Conservation (phyloP, 2,113 vertebrate species). For the Romanogobio albipinnatus region DNA sequence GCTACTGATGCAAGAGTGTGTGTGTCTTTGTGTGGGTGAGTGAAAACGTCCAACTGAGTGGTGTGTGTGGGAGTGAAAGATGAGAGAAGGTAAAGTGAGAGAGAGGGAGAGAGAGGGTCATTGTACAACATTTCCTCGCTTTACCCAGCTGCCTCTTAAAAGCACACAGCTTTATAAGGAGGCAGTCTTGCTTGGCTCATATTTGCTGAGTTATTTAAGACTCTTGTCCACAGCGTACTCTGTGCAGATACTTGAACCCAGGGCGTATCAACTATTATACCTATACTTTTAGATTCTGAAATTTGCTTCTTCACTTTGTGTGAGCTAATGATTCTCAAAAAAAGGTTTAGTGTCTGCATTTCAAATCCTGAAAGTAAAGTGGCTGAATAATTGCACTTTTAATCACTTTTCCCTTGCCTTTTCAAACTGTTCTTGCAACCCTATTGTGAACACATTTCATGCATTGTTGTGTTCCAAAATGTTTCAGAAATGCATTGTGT, state of each 20-base stretch:
- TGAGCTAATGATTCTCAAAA: not conserved
- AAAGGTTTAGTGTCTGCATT: not conserved
- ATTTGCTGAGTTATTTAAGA: not conserved
- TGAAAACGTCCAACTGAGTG: slow-evolving; percentile 31
- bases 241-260: slow-evolving; percentile 9
- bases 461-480: not conserved
- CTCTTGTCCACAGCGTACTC: not conserved
- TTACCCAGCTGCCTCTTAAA: slow-evolving; percentile 30
- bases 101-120: slow-evolving; percentile 26
- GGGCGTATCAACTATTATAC: not conserved
- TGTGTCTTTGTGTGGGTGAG: slow-evolving; percentile 50
- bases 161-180: slow-evolving; percentile 5
- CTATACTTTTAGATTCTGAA: not conserved
- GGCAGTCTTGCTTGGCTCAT: not conserved
- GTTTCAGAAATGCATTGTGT: not conserved
- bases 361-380: not conserved
- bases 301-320: not conserved
- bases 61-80: slow-evolving; percentile 45
- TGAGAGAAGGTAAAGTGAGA: slow-evolving; percentile 33
- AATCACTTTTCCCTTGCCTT: not conserved
- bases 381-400: not conserved
- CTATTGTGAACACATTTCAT: not conserved
- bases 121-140: not conserved
- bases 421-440: not conserved
- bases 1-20: slow-evolving; percentile 44